Evolutionary conservation across 2,113 vertebrate genomes (phyloP).

Genomic region (Micronycteris hirsuta): DNA sequence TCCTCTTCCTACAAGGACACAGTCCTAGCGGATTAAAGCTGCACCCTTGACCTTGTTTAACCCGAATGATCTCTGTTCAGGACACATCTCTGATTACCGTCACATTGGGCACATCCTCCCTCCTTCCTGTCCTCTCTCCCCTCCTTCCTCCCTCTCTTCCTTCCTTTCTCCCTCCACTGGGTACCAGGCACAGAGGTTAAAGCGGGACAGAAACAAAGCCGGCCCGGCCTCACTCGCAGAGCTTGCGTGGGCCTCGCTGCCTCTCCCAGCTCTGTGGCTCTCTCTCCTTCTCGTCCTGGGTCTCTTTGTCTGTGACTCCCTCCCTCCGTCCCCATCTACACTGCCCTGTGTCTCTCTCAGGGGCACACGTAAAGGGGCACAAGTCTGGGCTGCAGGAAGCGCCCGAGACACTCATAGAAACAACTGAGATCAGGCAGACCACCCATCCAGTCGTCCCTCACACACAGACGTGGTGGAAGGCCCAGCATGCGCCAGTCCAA

Average conservation of each 20-base stretch:
- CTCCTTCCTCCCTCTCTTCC: background rate
- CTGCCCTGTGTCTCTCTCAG: background rate
- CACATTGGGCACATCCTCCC: background rate
- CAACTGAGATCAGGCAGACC: background rate
- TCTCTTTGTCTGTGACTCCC: background rate
- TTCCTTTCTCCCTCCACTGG: rapidly evolving
- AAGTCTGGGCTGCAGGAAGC: background rate
- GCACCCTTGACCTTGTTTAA: background rate
- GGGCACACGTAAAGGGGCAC: background rate
- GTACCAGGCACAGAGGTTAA: no score
- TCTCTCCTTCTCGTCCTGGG: background rate
- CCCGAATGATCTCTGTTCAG: background rate
- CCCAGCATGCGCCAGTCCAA: background rate
- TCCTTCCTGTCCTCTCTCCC: background rate
- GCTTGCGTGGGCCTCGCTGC: background rate
- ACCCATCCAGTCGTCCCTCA: background rate
- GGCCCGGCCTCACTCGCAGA: rapidly evolving
- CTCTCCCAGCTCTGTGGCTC: background rate
- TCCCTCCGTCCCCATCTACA: background rate
- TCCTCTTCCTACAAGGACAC: background rate
- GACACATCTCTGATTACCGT: background rate
- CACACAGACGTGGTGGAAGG: background rate
- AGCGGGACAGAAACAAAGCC: background rate
- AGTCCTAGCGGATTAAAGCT: no score
- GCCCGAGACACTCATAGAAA: background rate